A percentile compares a stretch with the other conserved stretches of the same genome.
phyloP scores from a whole-genome alignment of 2,888 invertebrate genomes.

The Pseudoips prasinana region DNA sequence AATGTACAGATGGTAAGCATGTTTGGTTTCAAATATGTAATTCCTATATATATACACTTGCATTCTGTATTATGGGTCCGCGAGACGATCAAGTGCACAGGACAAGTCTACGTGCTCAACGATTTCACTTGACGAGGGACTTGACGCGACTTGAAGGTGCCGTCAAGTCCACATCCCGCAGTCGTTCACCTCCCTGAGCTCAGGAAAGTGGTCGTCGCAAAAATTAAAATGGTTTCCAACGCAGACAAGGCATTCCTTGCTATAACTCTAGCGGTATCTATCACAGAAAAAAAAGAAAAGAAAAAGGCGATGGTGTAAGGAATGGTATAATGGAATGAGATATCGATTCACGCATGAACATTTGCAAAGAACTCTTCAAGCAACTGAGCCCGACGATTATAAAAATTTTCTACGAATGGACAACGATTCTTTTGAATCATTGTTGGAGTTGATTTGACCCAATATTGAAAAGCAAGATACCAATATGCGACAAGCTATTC shows the following conservation, averaged over 20 bases:
- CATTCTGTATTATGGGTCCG: slow-evolving; percentile 1
- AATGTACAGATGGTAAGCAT: no score
- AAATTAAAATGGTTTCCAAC: slow-evolving; percentile 13
- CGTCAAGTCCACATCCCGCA: slow-evolving; percentile 7
- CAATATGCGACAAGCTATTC: slow-evolving; percentile 13
- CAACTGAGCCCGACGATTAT: slow-evolving; percentile 12
- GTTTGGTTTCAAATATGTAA: no score
- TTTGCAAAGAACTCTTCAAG: slow-evolving; percentile 15
- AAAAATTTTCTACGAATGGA: slow-evolving; percentile 15
- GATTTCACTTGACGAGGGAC: slow-evolving; percentile 8
- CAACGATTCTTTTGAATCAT: slow-evolving; percentile 13
- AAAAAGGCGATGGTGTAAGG: slow-evolving; percentile 12
- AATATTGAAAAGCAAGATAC: slow-evolving; percentile 17
- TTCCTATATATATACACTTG: no score
- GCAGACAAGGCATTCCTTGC: slow-evolving; percentile 13
- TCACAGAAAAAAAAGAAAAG: slow-evolving; percentile 9
- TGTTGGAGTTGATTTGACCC: slow-evolving; percentile 14
- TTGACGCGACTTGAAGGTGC: slow-evolving; percentile 9
- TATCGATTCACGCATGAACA: slow-evolving; percentile 15
- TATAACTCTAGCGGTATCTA: slow-evolving; percentile 13
- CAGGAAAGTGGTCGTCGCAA: slow-evolving; percentile 10
- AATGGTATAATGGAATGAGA: slow-evolving; percentile 16
- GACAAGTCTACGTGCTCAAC: slow-evolving; percentile 5
- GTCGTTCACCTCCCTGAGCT: slow-evolving; percentile 6
- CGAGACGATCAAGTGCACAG: slow-evolving; percentile 1